Percentiles rank a stretch among this genome's conserved stretches.
These are phyloP conservation scores for Zenarchopterus dispar DNA, from an alignment of 2,797 vertebrate species.

Conservation along the genomic window DNA sequence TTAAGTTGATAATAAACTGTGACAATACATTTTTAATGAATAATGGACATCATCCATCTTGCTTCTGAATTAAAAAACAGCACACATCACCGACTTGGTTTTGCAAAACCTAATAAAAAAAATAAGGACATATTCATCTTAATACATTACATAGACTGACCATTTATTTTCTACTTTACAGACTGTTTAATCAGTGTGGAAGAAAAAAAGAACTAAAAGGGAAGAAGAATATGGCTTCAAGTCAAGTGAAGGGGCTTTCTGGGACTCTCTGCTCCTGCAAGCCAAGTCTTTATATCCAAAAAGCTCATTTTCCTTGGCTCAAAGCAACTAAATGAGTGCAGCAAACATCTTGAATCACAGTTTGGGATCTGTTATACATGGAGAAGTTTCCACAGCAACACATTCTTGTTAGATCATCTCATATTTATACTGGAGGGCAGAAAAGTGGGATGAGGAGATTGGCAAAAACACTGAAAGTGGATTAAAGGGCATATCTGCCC, in stretches of 20 bases:
- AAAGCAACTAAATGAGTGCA: slow-evolving; percentile 47
- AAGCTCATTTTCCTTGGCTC: slow-evolving; percentile 75
- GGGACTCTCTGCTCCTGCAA: slow-evolving; percentile 51
- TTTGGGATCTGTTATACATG: slow-evolving; percentile 68
- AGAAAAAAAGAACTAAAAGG: slow-evolving; percentile 37
- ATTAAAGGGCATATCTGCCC: slow-evolving; percentile 37
- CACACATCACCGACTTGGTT: background rate
- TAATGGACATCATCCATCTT: background rate
- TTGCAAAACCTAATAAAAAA: slow-evolving; percentile 23
- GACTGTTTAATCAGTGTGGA: slow-evolving; percentile 18
- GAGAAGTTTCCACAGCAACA: slow-evolving; percentile 78
- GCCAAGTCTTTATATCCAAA: slow-evolving; percentile 67
- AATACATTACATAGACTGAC: slow-evolving; percentile 23
- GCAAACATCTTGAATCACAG: slow-evolving; percentile 76
- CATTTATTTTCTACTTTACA: slow-evolving; percentile 35
- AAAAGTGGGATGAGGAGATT: slow-evolving; percentile 48
- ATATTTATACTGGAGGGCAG: slow-evolving; percentile 65
- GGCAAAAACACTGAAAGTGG: slow-evolving; percentile 41
- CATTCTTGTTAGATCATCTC: slow-evolving; percentile 72
- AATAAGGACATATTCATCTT: slow-evolving; percentile 20
- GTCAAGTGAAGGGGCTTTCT: slow-evolving; percentile 48
- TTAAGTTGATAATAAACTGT: too few relatives aligned
- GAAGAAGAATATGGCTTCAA: slow-evolving; percentile 38
- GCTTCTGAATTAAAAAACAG: too few relatives aligned
- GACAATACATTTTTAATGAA: background rate